Evolutionary conservation across 1,140 invertebrate genomes (phyloP), one percentile per base, ranked within the genome.

Genomic region (Tetramorium simillimum): DNA sequence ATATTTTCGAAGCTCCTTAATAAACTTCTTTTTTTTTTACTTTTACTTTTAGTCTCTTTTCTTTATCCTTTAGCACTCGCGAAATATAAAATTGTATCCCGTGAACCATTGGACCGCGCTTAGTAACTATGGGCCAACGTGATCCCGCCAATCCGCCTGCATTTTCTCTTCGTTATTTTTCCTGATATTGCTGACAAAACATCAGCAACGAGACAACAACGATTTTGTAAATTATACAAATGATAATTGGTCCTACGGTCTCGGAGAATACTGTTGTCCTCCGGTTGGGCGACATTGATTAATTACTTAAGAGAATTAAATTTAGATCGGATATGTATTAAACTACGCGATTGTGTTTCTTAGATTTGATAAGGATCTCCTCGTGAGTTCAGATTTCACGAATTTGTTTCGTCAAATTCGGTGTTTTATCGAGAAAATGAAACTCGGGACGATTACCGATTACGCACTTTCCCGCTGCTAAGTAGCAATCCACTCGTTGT

Each of bases 61-160:
- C 40, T 73, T 82, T 60, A 60, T 82, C 46, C 58, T 88, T 85
- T 88, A 84, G 78, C 89, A 87, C 88, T 90, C 89, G 78, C 72
- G 78, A 90, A 86, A 92, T 94, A 93, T 89, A 94, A 94, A 94
- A 94, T 94, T 94, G 94, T 94, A 93, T 94, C 93, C 94, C 93
- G 86, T 94, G 89, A 94, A 94, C 93, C 93, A 93, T 94, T 94
- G 93, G 93, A 94, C 94, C 94, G 87, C 94, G 72, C 91, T 91
- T 91, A 92, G 85, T 91, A 88, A 90, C 85, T 91, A 89, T 85
- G 90, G 82, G 62, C 84, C 65, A 10, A 40, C 72, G 70, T 60
- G 10, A 72, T 75, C 89, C 88, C 87, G 90, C 90, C 89, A 85
- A 85, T 70, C 65, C 87, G 60, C 37, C 70, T 67, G 33, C 40